These are phyloP conservation scores for Drosophila ustulata DNA, from an alignment of 2,888 invertebrate species.

Conservation along the genomic window DNA sequence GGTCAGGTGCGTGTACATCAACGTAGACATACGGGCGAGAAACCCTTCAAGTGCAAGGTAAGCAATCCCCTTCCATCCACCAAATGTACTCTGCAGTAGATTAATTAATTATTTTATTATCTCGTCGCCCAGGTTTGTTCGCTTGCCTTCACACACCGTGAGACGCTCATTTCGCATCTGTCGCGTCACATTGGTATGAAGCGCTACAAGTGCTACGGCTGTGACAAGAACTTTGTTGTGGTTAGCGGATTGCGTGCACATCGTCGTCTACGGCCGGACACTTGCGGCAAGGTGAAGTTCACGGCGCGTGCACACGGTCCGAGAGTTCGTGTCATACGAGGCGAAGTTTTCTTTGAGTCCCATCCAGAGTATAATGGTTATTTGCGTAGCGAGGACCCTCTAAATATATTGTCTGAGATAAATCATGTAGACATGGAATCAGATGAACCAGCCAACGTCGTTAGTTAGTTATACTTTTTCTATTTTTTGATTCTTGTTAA, in stretches of 20 bases:
- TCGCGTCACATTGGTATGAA: conserved; percentile 84
- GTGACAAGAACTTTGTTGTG: conserved; percentile 81
- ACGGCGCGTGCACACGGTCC: conserved; percentile 83
- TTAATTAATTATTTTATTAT: neutral
- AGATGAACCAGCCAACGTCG: neutral
- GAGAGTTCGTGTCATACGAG: conserved; percentile 82
- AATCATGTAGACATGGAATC: conserved; percentile 23
- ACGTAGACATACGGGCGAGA: conserved; percentile 82
- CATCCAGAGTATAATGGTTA: conserved; percentile 82
- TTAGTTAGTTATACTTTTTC: conserved; percentile 5
- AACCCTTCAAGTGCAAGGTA: conserved; percentile 83
- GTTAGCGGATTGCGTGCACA: conserved; percentile 83
- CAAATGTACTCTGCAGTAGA: neutral
- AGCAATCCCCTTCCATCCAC: neutral
- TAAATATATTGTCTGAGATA: conserved; percentile 64
- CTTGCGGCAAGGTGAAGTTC: conserved; percentile 81
- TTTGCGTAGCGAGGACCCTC: conserved; percentile 77
- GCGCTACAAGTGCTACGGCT: conserved; percentile 83
- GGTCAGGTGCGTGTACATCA: conserved; percentile 83
- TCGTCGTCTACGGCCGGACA: conserved; percentile 78
- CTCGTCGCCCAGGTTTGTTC: conserved; percentile 71
- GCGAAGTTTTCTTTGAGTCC: conserved; percentile 81
- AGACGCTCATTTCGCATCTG: conserved; percentile 83
- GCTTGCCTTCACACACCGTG: conserved; percentile 82
- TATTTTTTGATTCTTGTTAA: neutral